Conservation (phyloP, 2,888 invertebrate species). For the Acleris emargana region DNA sequence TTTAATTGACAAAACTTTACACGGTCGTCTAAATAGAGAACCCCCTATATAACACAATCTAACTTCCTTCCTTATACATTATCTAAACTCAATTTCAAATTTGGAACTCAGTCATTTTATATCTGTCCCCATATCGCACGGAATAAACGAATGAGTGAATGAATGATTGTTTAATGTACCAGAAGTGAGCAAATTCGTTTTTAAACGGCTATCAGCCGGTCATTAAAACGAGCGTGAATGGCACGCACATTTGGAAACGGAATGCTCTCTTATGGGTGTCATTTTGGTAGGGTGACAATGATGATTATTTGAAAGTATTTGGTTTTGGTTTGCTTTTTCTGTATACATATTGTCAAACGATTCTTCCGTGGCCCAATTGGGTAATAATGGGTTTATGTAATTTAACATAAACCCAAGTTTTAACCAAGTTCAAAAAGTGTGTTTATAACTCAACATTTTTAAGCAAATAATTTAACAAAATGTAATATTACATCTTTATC, state of each 20-base stretch:
- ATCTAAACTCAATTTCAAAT: conserved; percentile 44
- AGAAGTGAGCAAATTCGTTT: conserved; percentile 85
- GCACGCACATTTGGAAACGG: conserved; percentile 54
- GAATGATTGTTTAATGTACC: conserved; percentile 81
- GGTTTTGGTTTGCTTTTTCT: conserved; percentile 5
- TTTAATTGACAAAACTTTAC: too few relatives aligned
- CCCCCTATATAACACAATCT: not conserved
- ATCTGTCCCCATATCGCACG: conserved; percentile 38
- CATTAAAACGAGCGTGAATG: conserved; percentile 77
- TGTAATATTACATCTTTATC: too few relatives aligned
- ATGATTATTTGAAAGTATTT: not conserved
- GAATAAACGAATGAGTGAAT: conserved; percentile 42
- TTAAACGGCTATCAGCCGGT: conserved; percentile 84
- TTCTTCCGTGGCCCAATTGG: conserved; percentile 6
- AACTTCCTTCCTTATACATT: conserved; percentile 15
- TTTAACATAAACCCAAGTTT: too few relatives aligned
- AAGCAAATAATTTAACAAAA: too few relatives aligned
- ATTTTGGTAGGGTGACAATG: conserved; percentile 60
- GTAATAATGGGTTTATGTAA: too few relatives aligned
- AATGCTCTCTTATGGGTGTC: conserved; percentile 48
- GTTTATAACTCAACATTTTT: too few relatives aligned
- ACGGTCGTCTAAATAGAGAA: too few relatives aligned
- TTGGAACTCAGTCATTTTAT: conserved; percentile 50
- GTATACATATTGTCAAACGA: conserved; percentile 33
- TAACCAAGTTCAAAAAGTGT: too few relatives aligned